phyloP scores from a whole-genome alignment of 64 coral and sea anemone genomes.

The Montipora sp. region DNA sequence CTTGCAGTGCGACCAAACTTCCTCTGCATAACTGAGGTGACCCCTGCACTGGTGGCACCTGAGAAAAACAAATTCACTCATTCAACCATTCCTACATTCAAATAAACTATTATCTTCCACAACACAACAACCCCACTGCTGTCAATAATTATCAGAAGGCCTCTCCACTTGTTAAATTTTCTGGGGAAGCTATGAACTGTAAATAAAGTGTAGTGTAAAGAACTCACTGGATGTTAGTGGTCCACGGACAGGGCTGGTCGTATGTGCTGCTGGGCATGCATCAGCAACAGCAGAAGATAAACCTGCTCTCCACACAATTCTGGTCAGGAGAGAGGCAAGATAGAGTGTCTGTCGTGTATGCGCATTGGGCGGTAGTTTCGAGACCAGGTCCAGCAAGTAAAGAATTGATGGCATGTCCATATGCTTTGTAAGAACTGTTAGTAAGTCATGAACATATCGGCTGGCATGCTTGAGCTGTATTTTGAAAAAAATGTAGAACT shows the following conservation, averaged over 20 bases:
- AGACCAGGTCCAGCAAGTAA: constrained; percentile 87
- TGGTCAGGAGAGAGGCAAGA: constrained; percentile 83
- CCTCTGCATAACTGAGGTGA: constrained; percentile 87
- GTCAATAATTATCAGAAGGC: too few relatives aligned
- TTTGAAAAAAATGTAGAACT: background rate
- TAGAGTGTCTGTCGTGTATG: constrained; percentile 95
- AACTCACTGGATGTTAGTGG: constrained; percentile 77
- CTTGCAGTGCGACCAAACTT: constrained; percentile 81
- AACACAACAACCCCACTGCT: too few relatives aligned
- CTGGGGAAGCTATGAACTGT: too few relatives aligned
- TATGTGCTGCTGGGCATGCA: constrained; percentile 30
- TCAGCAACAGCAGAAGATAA: constrained; percentile 54
- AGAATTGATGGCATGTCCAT: constrained; percentile 87
- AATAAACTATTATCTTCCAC: too few relatives aligned
- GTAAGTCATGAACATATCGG: constrained; percentile 93
- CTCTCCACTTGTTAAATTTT: too few relatives aligned
- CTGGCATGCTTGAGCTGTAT: constrained; percentile 97
- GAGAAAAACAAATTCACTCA: background rate
- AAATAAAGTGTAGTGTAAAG: too few relatives aligned
- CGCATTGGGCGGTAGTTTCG: constrained; percentile 66
- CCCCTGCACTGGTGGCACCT: constrained; percentile 87
- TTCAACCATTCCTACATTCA: too few relatives aligned
- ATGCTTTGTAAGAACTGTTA: constrained; percentile 92
- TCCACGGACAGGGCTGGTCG: constrained; percentile 84
- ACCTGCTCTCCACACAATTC: constrained; percentile 94